Conservation (phyloP, 2,797 vertebrate genomes). For the Brachyrhaphis roseni region DNA sequence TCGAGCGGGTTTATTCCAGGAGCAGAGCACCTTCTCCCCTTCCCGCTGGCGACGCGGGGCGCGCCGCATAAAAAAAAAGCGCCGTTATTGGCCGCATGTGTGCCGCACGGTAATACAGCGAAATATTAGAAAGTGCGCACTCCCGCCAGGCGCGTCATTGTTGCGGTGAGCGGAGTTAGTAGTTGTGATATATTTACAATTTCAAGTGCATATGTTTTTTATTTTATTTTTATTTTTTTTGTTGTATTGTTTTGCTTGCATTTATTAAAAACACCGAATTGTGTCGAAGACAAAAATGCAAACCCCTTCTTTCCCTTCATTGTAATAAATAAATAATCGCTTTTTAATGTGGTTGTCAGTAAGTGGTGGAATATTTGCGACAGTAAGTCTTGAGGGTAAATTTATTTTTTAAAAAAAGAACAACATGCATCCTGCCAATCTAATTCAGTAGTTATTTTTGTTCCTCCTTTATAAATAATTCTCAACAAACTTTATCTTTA, state of each 20-base stretch:
- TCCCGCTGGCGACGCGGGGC: slow-evolving; percentile 29
- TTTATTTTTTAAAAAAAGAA: neutral
- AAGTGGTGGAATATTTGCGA: neutral
- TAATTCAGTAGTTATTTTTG: neutral
- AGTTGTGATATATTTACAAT: neutral
- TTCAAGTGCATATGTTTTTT: neutral
- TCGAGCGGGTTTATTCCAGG: slow-evolving; percentile 27
- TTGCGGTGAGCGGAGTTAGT: neutral
- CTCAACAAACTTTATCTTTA: neutral
- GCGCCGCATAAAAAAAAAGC: slow-evolving; percentile 7
- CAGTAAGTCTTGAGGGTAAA: neutral
- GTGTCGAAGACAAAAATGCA: neutral
- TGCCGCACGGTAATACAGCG: neutral
- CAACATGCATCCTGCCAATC: neutral
- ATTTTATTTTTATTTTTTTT: neutral
- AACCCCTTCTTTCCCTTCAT: neutral
- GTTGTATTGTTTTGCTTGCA: neutral
- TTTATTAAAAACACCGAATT: neutral
- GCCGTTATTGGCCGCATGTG: slow-evolving; percentile 6
- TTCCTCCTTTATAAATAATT: neutral
- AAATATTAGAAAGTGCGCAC: neutral
- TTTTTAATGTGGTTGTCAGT: neutral
- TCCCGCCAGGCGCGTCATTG: neutral
- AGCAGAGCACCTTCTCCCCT: slow-evolving; percentile 23
- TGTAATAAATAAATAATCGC: neutral